These are phyloP conservation scores for Adrianichthys oophorus DNA, from an alignment of 2,797 vertebrate species.

Conservation along the genomic window DNA sequence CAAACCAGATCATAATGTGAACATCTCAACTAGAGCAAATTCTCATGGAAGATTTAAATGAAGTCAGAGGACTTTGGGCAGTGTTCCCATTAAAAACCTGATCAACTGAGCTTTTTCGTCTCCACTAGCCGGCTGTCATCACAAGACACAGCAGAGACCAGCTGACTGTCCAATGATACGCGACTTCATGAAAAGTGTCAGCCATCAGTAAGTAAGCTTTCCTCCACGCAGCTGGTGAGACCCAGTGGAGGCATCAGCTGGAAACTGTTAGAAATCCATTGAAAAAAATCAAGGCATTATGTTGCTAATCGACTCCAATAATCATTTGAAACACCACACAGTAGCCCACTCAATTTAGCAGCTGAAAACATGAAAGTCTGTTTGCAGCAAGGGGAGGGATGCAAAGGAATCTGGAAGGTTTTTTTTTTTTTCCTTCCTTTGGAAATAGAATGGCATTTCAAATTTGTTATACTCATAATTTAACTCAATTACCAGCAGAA, in stretches of 20 bases:
- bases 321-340: slow-evolving; percentile 32
- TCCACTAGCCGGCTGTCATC: slow-evolving; percentile 32
- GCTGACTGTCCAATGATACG: slow-evolving; percentile 11
- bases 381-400: slow-evolving; percentile 8
- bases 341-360: slow-evolving; percentile 30
- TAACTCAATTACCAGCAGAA: no score
- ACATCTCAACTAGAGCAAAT: slow-evolving; percentile 1
- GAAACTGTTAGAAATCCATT: slow-evolving; percentile 32
- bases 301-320: slow-evolving; percentile 42
- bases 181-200: slow-evolving; percentile 52
- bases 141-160: slow-evolving; percentile 20
- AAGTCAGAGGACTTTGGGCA: slow-evolving; percentile 27
- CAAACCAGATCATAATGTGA: slow-evolving; percentile 16
- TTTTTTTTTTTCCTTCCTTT: no score
- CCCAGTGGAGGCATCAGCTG: slow-evolving; percentile 26
- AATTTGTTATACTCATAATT: no score
- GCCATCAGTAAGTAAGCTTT: slow-evolving; percentile 28
- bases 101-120: slow-evolving; percentile 16
- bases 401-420: not conserved
- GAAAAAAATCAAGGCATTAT: slow-evolving; percentile 42
- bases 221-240: slow-evolving; percentile 30
- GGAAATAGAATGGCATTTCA: no score
- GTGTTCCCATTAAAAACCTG: slow-evolving; percentile 44
- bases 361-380: slow-evolving; percentile 31
- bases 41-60: slow-evolving; percentile 24